Evolutionary conservation across 1,140 invertebrate genomes (phyloP), one percentile per base, ranked within the genome.

Genomic region (Heterodera carotae): DNA sequence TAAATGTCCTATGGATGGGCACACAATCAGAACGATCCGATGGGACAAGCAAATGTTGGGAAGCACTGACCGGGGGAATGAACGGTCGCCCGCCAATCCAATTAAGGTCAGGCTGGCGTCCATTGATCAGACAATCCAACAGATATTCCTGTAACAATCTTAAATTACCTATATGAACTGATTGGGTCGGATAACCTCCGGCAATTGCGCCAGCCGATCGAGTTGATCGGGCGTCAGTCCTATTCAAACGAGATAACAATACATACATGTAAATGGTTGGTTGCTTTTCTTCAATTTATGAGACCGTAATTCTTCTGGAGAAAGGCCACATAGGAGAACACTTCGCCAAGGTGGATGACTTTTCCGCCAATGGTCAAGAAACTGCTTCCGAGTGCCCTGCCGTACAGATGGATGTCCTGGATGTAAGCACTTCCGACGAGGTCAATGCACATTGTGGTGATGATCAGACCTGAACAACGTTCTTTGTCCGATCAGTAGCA

Each of bases 351-450:
- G 69, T 87, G 85, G 2, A 88, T 84, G n/a, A 87, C 85, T 80
- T 87, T 87, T n/a, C 85, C 86, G 39, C 85, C 85, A 56, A 87
- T 88, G 22, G 85, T 87, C 78, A 87, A 79, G 75, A 87, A 87
- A 39, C 69, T 75, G 48, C 85, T 79, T 6, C 85, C 85, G n/a
- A 87, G 76, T 72, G 77, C 81, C 62, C 85, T 80, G 3, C 85
- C 85, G 67, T 88, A 87, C 60, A 88, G 87, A 72, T 87, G 85
- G 60, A 87, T 87, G 71, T 87, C 86, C 34, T 85, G 83, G 64
- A 87, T 87, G 64, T 87, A 87, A 67, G 88, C 86, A 66, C 80
- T 86, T 25, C 85, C 85, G 22, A 87, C 85, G 8, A 87, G 77
- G 67, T 87, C 85, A 84, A 70, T 81, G 36, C 72, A 74, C 85